Base-by-base conservation (phyloP, 1,140 invertebrate genomes). In the Bombus soroeensis region DNA sequence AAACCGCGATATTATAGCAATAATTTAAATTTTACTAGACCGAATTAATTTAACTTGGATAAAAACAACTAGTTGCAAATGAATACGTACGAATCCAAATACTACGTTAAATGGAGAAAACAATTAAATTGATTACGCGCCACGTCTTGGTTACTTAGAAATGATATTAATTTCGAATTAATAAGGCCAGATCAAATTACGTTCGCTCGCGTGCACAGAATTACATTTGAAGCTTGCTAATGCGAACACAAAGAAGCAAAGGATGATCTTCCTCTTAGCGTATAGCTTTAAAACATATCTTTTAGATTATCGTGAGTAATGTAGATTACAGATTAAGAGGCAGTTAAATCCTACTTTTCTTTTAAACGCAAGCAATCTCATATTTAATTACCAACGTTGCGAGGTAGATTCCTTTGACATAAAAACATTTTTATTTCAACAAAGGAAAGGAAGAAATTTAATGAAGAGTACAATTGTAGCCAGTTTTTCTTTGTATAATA, bases 301-400 rank as follows among this genome's bases (percentile, higher is more conserved):
- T 41, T 72, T 22, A 41, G 13, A 41, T 72, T 15, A 37, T 72
- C 13, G 39, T 5, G 39, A 72, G 1, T n/a, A 41, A 71, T 71
- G 13, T 8, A n/a, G 68, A 37, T 70, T 37, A 12, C 34, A 39
- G 70, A 41, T 72, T 72, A 41, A 72, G 12, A 22, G 28, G 70
- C 28, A 72, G 41, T 72, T 72, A 41, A n/a, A 41, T 71, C 25
- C 9, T n/a, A 39, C 6, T 71, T 71, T 39, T 15, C 25, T n/a
- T 41, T 71, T n/a, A 71, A 71, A 71, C 37, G 3, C 68, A 28
- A 1, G 1, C 70, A 71, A 41, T 71, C 41, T 13, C 22, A 25
- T 72, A 41, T 72, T 72, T 72, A 72, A 72, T 72, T 72, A 72
- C 39, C 39, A 28, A 72, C 39, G 37, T 41, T n/a, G 1, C 25